Conservation (phyloP, 2,113 vertebrate genomes). For the Onychostoma macrolepis region DNA sequence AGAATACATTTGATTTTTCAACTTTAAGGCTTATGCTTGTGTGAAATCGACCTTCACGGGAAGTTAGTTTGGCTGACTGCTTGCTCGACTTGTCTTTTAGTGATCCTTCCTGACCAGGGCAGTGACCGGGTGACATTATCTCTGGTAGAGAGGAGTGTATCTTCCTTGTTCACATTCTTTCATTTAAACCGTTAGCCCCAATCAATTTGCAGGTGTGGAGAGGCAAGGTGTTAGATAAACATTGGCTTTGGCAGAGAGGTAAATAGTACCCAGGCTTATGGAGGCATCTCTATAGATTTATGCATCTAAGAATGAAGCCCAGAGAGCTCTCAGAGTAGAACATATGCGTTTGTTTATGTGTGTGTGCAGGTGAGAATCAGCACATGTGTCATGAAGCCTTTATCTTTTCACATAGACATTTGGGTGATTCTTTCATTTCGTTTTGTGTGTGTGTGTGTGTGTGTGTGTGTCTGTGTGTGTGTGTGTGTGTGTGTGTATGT, state of each 20-base stretch:
- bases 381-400: background rate
- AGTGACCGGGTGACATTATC: conserved; percentile 22
- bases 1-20: background rate
- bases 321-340: background rate
- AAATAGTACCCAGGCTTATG: conserved; percentile 37
- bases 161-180: conserved; percentile 7
- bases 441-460: background rate
- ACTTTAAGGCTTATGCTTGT: background rate
- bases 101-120: conserved; percentile 1
- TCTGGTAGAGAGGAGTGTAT: background rate
- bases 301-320: conserved; percentile 24
- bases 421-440: background rate
- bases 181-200: conserved; percentile 15
- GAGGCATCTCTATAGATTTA: conserved; percentile 44
- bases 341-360: background rate
- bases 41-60: background rate
- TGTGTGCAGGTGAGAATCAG: background rate
- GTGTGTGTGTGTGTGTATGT: no score
- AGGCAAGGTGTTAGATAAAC: conserved; percentile 37
- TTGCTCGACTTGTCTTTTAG: conserved; percentile 14
- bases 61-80: background rate
- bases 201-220: conserved; percentile 51
- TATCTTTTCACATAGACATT: background rate
- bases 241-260: conserved; percentile 31
- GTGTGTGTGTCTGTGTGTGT: no score